Base-by-base conservation (phyloP, 1,140 invertebrate species). In the Araneus ventricosus region DNA sequence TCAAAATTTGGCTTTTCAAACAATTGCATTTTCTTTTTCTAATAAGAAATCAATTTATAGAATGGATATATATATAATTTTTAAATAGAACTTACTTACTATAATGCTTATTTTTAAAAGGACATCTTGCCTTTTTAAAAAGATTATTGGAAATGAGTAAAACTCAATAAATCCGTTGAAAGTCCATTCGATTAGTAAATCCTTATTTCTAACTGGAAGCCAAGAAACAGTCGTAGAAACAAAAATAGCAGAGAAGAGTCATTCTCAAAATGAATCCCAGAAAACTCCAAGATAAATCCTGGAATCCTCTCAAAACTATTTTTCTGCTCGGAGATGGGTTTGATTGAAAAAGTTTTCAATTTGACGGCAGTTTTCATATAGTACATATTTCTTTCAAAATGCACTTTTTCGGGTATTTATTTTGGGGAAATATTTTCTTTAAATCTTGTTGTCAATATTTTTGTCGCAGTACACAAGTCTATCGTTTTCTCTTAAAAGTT, bases 271-370 rank as follows among this genome's bases (percentile, higher is more conserved):
- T 87, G 85, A 87, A 87, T 87, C 85, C 57, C 57, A 34, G 59
- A 87, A 87, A 87, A 61, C 85, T 61, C 85, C 10, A 7, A 87
- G 85, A 87, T 87, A 87, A 87, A 87, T 87, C 85, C 85, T 39
- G 22, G 34, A 87, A 61, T 87, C 85, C 52, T 45, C 59, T 61
- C 27, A 39, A 87, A 87, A 84, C 82, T 84, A 84, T 37, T 87
- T 87, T 87, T 87, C 57, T 10, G 7, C 59, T 20, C 61, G 24
- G 6, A 37, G 59, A 61, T 37, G 85, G 85, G 52, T 63, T 87
- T 87, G 85, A 87, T 87, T 87, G 85, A 87, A 87, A 87, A 87
- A 63, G 85, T 87, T 87, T 87, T 87, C 85, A 87, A 87, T 87
- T 87, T 63, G 52, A 87, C 20, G 59, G 57, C 85, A 87, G 85